Evolutionary conservation across 2,113 vertebrate genomes (phyloP).

Genomic region (Mustela nigripes): DNA sequence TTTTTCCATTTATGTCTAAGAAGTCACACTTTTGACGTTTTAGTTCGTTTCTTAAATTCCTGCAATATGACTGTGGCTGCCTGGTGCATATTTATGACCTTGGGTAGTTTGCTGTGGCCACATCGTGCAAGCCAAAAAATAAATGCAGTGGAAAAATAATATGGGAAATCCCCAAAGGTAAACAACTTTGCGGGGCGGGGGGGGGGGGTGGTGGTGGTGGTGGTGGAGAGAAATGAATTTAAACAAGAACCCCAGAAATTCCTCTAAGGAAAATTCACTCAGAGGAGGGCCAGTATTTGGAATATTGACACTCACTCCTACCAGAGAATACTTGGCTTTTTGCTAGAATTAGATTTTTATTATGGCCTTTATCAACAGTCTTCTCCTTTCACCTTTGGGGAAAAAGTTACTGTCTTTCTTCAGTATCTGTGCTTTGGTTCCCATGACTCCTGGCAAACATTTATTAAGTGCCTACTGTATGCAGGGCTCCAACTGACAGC

Average conservation of each 20-base stretch:
- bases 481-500: background rate
- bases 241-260: background rate
- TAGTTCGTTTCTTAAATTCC: conserved; percentile 18
- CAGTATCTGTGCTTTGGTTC: background rate
- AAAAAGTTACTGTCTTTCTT: background rate
- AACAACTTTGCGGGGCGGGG: background rate
- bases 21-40: background rate
- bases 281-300: background rate
- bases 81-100: background rate
- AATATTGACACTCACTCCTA: background rate
- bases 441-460: background rate
- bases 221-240: background rate
- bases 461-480: background rate
- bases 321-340: background rate
- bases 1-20: background rate
- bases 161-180: background rate
- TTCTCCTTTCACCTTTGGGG: background rate
- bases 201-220: no score
- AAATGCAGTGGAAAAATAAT: background rate
- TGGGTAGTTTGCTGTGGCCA: background rate
- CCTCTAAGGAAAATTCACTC: background rate
- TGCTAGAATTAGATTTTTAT: background rate
- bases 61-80: background rate
- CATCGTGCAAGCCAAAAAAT: background rate
- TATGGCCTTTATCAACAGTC: background rate